These are phyloP conservation scores for Phycodurus eques DNA, from an alignment of 2,113 vertebrate genomes.

Conservation along the genomic window DNA sequence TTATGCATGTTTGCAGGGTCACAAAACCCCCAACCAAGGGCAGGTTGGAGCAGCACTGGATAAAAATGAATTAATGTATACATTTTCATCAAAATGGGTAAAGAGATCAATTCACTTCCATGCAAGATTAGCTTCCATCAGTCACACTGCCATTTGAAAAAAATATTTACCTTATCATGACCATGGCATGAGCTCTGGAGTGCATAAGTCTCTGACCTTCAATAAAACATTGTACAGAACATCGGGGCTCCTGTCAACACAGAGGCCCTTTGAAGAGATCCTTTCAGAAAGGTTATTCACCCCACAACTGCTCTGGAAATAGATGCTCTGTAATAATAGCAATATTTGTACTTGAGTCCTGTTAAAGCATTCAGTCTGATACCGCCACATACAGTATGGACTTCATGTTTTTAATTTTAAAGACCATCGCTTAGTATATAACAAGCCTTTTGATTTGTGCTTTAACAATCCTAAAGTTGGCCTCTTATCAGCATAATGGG, in stretches of 20 bases:
- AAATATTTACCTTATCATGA: not conserved
- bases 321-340: not conserved
- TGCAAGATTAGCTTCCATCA: not conserved
- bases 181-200: not conserved
- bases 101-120: not conserved
- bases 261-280: not conserved
- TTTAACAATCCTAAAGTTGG: not conserved
- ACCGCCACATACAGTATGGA: not conserved
- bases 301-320: not conserved
- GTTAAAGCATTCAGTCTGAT: not conserved
- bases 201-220: not conserved
- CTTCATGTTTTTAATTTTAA: not conserved
- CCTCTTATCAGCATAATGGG: not conserved
- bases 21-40: not conserved
- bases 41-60: not conserved
- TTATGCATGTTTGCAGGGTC: not conserved
- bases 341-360: not conserved
- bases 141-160: not conserved
- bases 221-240: not conserved
- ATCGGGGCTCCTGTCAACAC: not conserved
- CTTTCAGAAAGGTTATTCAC: not conserved
- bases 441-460: not conserved
- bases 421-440: not conserved
- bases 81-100: not conserved
- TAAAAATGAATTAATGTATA: not conserved